Conservation (phyloP, 2,888 invertebrate genomes). For the Apeira syringaria region DNA sequence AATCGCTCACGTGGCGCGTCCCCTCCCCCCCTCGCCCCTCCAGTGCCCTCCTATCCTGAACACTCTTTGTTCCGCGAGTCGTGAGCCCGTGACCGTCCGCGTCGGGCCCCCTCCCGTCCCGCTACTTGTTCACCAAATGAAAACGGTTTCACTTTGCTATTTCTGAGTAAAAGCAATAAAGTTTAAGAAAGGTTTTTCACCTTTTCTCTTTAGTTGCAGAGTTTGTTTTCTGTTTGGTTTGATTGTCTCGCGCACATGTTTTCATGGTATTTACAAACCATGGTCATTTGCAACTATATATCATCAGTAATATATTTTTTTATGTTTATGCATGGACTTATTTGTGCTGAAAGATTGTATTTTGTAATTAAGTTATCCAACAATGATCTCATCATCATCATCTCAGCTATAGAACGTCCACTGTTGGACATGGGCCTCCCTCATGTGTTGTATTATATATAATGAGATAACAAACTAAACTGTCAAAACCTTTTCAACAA, state of each 20-base stretch:
- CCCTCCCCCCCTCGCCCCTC: conserved; percentile 43
- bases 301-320: no score
- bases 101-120: conserved; percentile 59
- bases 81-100: conserved; percentile 49
- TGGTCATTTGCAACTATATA: no score
- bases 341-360: no score
- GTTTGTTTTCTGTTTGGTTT: conserved; percentile 43
- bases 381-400: no score
- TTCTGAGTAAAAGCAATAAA: conserved; percentile 63
- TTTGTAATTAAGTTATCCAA: no score
- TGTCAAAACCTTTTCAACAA: no score
- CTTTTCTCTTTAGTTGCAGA: conserved; percentile 50
- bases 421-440: no score
- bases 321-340: no score
- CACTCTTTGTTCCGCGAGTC: conserved; percentile 67
- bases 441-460: no score
- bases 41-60: conserved; percentile 43
- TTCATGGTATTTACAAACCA: no score
- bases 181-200: conserved; percentile 59
- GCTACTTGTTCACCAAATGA: conserved; percentile 73
- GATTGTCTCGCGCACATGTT: conserved; percentile 16
- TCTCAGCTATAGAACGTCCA: no score
- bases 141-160: conserved; percentile 77
- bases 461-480: no score
- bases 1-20: conserved; percentile 81